These are phyloP conservation scores for Spilarctia lutea DNA, from an alignment of 2,888 invertebrate genomes.

Conservation along the genomic window DNA sequence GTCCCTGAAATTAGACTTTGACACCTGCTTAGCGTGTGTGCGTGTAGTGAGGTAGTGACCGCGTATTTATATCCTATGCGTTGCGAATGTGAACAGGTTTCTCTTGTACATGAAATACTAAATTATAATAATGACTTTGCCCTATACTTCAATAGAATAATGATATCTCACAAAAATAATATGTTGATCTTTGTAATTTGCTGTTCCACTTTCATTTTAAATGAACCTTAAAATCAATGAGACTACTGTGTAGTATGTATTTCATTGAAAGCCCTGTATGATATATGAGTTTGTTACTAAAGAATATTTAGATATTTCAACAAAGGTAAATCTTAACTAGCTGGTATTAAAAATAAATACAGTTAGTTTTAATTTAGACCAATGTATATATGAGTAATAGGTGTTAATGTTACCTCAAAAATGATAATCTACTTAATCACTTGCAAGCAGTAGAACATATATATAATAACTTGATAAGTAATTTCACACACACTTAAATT, in stretches of 20 bases:
- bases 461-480: background rate
- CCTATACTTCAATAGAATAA: background rate
- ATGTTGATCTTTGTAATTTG: background rate
- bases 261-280: background rate
- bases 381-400: background rate
- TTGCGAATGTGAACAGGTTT: slow-evolving; percentile 63
- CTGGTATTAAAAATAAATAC: background rate
- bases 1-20: slow-evolving; percentile 79
- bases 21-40: slow-evolving; percentile 72
- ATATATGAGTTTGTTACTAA: background rate
- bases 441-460: background rate
- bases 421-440: background rate
- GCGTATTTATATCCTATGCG: slow-evolving; percentile 62
- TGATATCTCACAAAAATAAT: background rate
- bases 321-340: background rate
- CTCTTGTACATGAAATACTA: slow-evolving; percentile 30
- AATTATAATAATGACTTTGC: background rate
- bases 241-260: background rate
- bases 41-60: slow-evolving; percentile 58
- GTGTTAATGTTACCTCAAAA: background rate
- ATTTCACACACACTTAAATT: background rate
- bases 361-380: background rate
- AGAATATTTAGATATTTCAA: background rate
- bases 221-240: background rate
- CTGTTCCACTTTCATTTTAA: background rate